Evolutionary conservation across 2,113 vertebrate species (phyloP).

Genomic region (Ammodytes marinus): DNA sequence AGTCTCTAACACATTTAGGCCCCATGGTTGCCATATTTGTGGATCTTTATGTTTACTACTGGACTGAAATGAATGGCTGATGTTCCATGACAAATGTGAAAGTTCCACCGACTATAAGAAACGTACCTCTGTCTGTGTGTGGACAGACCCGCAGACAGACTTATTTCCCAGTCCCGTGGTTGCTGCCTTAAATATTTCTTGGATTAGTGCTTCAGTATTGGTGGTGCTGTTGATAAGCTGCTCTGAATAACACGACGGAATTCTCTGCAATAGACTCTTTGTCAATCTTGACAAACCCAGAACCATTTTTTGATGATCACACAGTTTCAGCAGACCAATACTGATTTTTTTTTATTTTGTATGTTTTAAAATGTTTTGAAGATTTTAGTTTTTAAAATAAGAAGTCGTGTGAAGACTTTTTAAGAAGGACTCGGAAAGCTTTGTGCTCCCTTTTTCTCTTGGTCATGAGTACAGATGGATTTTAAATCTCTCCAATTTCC

Average conservation of each 20-base stretch:
- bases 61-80: background rate
- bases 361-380: background rate
- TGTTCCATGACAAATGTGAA: constrained; percentile 33
- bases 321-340: background rate
- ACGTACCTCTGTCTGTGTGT: background rate
- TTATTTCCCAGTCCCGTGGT: background rate
- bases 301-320: background rate
- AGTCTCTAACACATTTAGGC: background rate
- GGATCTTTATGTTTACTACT: background rate
- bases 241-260: constrained; percentile 5
- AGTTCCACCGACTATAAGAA: background rate
- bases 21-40: background rate
- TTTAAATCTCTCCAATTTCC: background rate
- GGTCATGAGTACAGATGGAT: background rate
- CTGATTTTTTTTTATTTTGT: background rate
- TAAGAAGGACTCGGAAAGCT: background rate
- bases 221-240: constrained; percentile 6
- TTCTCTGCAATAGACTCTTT: background rate
- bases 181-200: background rate
- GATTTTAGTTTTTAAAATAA: background rate
- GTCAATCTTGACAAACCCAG: background rate
- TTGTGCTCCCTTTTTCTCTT: background rate
- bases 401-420: constrained; percentile 5
- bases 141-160: background rate
- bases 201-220: constrained; percentile 7